A percentile compares a stretch with the other conserved stretches of the same genome.
phyloP scores from a whole-genome alignment of 2,888 invertebrate genomes.

The Andrena chrysosceles region DNA sequence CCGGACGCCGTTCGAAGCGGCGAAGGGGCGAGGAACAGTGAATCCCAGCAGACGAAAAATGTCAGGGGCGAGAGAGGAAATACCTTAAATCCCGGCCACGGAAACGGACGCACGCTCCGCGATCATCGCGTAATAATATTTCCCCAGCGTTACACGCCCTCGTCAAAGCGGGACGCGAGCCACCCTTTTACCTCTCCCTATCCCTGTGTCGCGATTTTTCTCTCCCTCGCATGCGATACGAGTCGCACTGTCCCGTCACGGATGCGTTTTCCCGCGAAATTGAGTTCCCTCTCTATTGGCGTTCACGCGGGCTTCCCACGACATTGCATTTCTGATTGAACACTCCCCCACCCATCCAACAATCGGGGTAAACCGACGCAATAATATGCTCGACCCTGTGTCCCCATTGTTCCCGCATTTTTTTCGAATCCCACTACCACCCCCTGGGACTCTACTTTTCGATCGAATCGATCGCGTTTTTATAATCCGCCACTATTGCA shows the following conservation, averaged over 20 bases:
- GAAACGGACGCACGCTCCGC: conserved; percentile 29
- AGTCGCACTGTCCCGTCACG: background rate
- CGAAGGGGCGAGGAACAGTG: background rate
- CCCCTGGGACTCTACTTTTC: background rate
- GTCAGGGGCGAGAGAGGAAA: conserved; percentile 3
- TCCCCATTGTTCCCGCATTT: background rate
- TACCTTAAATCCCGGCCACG: background rate
- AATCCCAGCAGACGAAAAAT: conserved; percentile 2
- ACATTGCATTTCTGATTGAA: conserved; percentile 45
- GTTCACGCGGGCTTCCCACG: conserved; percentile 23
- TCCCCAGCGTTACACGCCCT: conserved; percentile 1
- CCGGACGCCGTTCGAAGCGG: background rate
- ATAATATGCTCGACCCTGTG: background rate
- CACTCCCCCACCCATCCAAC: background rate
- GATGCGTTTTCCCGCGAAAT: conserved; percentile 27
- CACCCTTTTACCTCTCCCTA: background rate
- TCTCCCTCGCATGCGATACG: background rate
- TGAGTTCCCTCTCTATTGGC: conserved; percentile 40
- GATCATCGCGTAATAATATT: conserved; percentile 36
- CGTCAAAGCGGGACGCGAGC: background rate
- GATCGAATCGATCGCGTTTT: conserved; percentile 1
- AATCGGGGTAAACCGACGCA: background rate
- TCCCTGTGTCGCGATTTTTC: background rate
- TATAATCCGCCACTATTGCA: no score
- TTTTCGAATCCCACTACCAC: background rate